Evolutionary conservation across 2,888 invertebrate species (phyloP).

Genomic region (Drosophila emarginata): DNA sequence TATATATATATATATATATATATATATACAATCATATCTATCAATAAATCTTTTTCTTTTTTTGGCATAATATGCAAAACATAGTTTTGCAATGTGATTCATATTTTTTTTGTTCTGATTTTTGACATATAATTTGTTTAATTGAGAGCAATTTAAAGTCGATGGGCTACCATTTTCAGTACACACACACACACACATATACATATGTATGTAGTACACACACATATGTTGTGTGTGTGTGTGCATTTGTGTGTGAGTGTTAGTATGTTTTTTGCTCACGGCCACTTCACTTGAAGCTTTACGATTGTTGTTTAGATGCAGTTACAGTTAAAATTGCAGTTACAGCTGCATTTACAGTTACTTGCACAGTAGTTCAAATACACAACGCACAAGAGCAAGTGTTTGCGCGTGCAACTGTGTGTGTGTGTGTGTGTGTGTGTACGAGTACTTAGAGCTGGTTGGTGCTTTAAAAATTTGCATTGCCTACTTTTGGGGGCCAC

Average conservation of each 20-base stretch:
- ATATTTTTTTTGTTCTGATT: not conserved
- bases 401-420: not conserved
- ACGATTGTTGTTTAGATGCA: constrained; percentile 72
- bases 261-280: constrained; percentile 44
- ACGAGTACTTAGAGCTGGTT: constrained; percentile 2
- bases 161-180: constrained; percentile 7
- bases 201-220: not conserved
- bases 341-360: constrained; percentile 43
- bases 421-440: constrained; percentile 10
- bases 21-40: no score
- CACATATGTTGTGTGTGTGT: not conserved
- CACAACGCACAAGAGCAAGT: constrained; percentile 18
- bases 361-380: constrained; percentile 42
- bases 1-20: no score
- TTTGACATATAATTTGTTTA: not conserved
- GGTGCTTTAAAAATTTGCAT: constrained; percentile 54
- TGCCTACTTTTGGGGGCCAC: constrained; percentile 54
- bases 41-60: no score
- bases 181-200: constrained; percentile 12
- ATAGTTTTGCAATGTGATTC: not conserved
- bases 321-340: constrained; percentile 54
- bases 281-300: constrained; percentile 67
- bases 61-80: not conserved
- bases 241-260: constrained; percentile 15
- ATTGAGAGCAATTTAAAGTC: constrained; percentile 36